phyloP scores from a whole-genome alignment of 1,140 invertebrate species.

The Trichomalopsis sarcophagae region DNA sequence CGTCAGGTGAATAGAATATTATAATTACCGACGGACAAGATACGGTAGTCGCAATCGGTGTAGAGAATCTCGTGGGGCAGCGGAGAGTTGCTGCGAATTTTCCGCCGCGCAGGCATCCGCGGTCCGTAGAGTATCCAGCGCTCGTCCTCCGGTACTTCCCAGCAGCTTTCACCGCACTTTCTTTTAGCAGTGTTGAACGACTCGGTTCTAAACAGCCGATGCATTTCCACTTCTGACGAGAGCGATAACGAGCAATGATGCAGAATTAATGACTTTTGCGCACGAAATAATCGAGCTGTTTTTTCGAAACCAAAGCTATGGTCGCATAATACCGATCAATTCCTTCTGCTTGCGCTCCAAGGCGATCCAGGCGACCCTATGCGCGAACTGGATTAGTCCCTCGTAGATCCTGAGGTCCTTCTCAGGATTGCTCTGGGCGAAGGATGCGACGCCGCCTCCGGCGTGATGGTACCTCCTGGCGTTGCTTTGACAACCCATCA shows the following conservation, averaged over 20 bases:
- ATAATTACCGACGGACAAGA: conserved; percentile 62
- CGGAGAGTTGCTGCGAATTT: conserved; percentile 64
- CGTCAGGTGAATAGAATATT: neutral
- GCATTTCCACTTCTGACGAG: conserved; percentile 76
- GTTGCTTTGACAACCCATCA: conserved; percentile 73
- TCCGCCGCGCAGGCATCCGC: conserved; percentile 55
- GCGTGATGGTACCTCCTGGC: conserved; percentile 78
- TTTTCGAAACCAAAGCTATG: conserved; percentile 1
- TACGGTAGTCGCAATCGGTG: conserved; percentile 61
- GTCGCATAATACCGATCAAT: conserved; percentile 73
- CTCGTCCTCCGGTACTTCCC: conserved; percentile 61
- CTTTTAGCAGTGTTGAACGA: conserved; percentile 73
- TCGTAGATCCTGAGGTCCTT: conserved; percentile 79
- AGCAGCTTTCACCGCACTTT: conserved; percentile 52
- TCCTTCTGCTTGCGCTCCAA: conserved; percentile 76
- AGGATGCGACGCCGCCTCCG: conserved; percentile 71
- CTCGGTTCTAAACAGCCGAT: conserved; percentile 78
- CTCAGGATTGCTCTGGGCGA: conserved; percentile 75
- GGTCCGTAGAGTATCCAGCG: conserved; percentile 63
- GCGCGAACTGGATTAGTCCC: conserved; percentile 75
- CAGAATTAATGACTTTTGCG: neutral
- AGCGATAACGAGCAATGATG: no score
- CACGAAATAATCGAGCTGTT: neutral
- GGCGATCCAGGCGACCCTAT: conserved; percentile 80
- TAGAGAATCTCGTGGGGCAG: conserved; percentile 62